Conservation (phyloP, 2,888 invertebrate species). For the Invenusta paracnida region DNA sequence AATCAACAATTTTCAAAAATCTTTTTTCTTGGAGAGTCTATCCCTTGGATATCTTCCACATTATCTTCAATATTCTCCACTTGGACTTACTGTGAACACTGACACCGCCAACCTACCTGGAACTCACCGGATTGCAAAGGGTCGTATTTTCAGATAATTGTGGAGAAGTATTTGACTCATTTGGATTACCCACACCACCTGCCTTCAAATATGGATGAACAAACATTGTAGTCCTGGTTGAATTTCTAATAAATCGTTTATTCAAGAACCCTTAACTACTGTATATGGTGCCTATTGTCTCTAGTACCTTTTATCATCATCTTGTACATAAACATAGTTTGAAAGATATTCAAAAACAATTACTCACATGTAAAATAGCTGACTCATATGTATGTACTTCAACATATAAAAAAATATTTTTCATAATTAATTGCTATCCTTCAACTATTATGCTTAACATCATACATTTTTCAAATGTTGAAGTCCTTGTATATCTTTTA, state of each 20-base stretch:
- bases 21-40: background rate
- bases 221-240: background rate
- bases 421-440: background rate
- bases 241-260: background rate
- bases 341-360: conserved; percentile 4
- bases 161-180: background rate
- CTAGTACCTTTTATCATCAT: background rate
- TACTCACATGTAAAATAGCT: conserved; percentile 10
- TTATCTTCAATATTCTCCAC: background rate
- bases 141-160: background rate
- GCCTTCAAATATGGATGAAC: background rate
- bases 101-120: conserved; percentile 12
- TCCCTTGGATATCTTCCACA: background rate
- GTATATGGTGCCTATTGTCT: background rate
- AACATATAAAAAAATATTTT: background rate
- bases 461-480: background rate
- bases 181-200: background rate
- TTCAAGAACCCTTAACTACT: background rate
- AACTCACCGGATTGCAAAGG: background rate
- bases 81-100: conserved; percentile 5
- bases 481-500: background rate
- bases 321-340: background rate
- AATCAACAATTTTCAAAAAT: background rate
- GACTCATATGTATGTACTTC: conserved; percentile 8
- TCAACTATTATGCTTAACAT: background rate